Evolutionary conservation across 2,797 vertebrate species (phyloP), one percentile per base, ranked within the genome.

Genomic region (Rhynchotus rufescens): DNA sequence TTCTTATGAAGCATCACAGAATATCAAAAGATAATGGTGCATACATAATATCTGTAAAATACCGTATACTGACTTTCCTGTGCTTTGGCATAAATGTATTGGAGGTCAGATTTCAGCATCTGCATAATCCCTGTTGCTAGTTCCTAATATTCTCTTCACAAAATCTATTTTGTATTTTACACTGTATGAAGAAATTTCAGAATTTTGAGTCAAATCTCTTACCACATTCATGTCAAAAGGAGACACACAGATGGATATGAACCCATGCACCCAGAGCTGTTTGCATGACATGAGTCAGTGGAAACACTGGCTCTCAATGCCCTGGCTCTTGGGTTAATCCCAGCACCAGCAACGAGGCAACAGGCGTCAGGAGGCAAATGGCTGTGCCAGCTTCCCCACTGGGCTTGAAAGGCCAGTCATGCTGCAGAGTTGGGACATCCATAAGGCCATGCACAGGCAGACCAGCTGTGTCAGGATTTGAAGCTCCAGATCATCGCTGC

Each of bases 1-100:
- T 71, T 80, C 83, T 80, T 88, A 81, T 69, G 51, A 86, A 86
- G 40, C 36, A 84, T 40, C 15, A 74, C 21, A 87, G 80, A 92
- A n/a, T 89, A 66, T 93, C 90, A 92, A 21, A 94, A 92, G 28
- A 88, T 59, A 61, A 56, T 2, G 3, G 84, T 60, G 71, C 14
- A 67, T 59, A 76, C 1, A 1, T 76, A 88, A 92, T 85, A 66
- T 4, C 83, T 89, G 7, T 72, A 75, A 93, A 96, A 85, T 72
- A 76, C 49, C 45, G 32, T 54, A 38, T 26, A 49, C 5, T 25
- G 30, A 34, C 49, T 85, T 92, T 49, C 17, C 36, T 73, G 28
- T 80, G 26, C 19, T 80, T 57, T 77, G 12, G 15, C 72, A 23
- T 44, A 49, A 57, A 83, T 51, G 21, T 61, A 89, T 40, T 86